Conservation (phyloP, 2,113 vertebrate genomes). For the Marmota monax region DNA sequence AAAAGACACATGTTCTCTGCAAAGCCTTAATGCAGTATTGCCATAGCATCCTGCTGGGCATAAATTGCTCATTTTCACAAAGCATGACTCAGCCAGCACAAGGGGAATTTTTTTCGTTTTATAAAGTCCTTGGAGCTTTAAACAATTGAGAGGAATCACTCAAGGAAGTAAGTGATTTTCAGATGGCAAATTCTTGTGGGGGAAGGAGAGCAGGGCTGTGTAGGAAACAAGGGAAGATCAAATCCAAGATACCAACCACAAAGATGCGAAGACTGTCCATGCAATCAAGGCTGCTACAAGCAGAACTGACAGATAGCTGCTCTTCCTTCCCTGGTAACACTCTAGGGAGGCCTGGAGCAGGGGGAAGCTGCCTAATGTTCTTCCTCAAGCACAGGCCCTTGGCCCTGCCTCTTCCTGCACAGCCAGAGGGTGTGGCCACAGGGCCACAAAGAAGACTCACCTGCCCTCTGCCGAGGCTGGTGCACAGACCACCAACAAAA, state of each 20-base stretch:
- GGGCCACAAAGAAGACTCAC: not conserved
- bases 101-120: not conserved
- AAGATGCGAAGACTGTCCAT: not conserved
- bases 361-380: not conserved
- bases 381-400: not conserved
- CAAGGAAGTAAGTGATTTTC: slow-evolving; percentile 20
- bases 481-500: not conserved
- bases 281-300: not conserved
- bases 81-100: slow-evolving; percentile 37
- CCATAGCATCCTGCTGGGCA: not conserved
- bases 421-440: not conserved
- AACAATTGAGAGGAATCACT: slow-evolving; percentile 23
- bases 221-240: not conserved
- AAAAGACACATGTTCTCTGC: not conserved
- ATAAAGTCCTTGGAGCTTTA: not conserved
- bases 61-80: slow-evolving; percentile 30
- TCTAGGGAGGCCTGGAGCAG: not conserved
- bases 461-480: not conserved
- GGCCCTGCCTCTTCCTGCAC: not conserved
- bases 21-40: not conserved
- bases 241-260: not conserved
- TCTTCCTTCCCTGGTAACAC: not conserved
- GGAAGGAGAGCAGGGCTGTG: not conserved
- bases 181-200: not conserved
- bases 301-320: not conserved